Percentiles rank a stretch among this genome's conserved stretches.
Evolutionary conservation across 2,797 vertebrate genomes (phyloP).

Genomic region (Sebastes paucispinis): DNA sequence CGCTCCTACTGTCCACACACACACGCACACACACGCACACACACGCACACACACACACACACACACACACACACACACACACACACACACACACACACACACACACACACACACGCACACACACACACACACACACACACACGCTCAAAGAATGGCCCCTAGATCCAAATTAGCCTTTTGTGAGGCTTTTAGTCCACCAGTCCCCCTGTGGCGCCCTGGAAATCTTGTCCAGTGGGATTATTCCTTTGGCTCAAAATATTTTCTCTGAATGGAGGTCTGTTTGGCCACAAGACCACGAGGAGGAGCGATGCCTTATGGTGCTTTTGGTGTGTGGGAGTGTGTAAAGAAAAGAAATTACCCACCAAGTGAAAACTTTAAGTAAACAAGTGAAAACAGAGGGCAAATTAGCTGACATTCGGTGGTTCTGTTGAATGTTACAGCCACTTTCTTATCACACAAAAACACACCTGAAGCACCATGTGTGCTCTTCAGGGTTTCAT

Average conservation of each 20-base stretch:
- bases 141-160: slow-evolving; percentile 37
- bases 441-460: background rate
- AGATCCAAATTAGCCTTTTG: slow-evolving; percentile 69
- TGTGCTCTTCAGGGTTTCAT: background rate
- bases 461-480: background rate
- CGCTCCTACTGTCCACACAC: slow-evolving; percentile 24
- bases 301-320: slow-evolving; percentile 17
- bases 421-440: background rate
- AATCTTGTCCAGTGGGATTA: slow-evolving; percentile 67
- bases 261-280: slow-evolving; percentile 70
- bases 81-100: slow-evolving; percentile 25
- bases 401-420: background rate
- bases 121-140: slow-evolving; percentile 11
- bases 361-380: background rate
- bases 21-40: slow-evolving; percentile 33
- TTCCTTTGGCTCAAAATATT: slow-evolving; percentile 68
- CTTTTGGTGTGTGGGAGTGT: background rate
- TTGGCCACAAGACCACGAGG: slow-evolving; percentile 44
- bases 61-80: background rate
- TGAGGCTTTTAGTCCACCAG: slow-evolving; percentile 69
- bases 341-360: background rate
- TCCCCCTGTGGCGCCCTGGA: slow-evolving; percentile 59
- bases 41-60: too few relatives aligned
- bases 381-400: background rate
- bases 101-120: too few relatives aligned